Evolutionary conservation across 2,797 vertebrate species (phyloP).

Genomic region (Pseudochromis fuscus): DNA sequence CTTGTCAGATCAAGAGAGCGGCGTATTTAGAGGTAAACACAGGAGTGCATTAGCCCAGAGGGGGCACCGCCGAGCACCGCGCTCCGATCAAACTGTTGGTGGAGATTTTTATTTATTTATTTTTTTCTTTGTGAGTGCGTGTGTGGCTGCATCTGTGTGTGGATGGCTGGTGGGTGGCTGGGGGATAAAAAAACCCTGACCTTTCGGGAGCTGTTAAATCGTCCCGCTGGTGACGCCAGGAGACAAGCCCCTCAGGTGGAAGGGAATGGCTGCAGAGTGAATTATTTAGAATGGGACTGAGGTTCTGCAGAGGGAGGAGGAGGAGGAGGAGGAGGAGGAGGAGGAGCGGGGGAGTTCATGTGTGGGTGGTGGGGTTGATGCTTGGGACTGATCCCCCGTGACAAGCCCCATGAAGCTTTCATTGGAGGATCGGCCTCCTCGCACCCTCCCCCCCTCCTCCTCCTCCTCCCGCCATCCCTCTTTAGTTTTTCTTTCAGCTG

Average conservation of each 20-base stretch:
- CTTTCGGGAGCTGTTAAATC: slow-evolving; percentile 88
- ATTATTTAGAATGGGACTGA: slow-evolving; percentile 87
- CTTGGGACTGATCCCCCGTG: slow-evolving; percentile 81
- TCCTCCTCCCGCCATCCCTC: slow-evolving; percentile 50
- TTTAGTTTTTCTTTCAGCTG: slow-evolving; percentile 57
- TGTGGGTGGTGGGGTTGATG: slow-evolving; percentile 62
- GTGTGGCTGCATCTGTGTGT: slow-evolving; percentile 26
- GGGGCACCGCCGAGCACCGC: slow-evolving; percentile 51
- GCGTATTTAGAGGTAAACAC: slow-evolving; percentile 81
- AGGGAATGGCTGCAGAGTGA: slow-evolving; percentile 86
- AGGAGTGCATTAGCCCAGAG: slow-evolving; percentile 78
- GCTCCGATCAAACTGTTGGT: slow-evolving; percentile 71
- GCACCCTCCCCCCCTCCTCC: neutral
- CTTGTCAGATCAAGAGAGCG: slow-evolving; percentile 80
- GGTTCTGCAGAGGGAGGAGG: slow-evolving; percentile 42
- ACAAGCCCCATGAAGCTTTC: slow-evolving; percentile 76
- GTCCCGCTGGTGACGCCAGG: slow-evolving; percentile 89
- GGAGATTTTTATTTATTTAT: slow-evolving; percentile 51
- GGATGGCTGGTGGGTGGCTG: slow-evolving; percentile 45
- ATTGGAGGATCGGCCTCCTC: slow-evolving; percentile 58
- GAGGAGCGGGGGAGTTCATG: neutral
- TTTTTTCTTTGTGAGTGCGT: slow-evolving; percentile 35
- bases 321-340: neutral
- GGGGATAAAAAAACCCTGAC: slow-evolving; percentile 72
- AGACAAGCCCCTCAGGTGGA: slow-evolving; percentile 91